A percentile compares a stretch with the other conserved stretches of the same genome.
These are phyloP conservation scores for Sciurus niger DNA, from an alignment of 2,113 vertebrate species.

Conservation along the genomic window DNA sequence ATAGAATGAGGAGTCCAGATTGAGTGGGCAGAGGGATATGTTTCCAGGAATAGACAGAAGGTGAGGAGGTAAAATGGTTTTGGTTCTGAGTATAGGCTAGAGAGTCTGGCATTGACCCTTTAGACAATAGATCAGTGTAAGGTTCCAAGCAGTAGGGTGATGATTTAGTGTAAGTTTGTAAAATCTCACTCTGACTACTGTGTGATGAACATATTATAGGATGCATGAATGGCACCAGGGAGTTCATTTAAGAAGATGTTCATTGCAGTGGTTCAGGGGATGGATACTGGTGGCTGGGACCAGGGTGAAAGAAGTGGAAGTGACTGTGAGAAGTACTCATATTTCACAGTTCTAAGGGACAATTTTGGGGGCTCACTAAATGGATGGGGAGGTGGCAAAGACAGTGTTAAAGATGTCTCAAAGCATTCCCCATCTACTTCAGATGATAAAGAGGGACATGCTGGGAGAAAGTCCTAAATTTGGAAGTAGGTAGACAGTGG, in stretches of 20 bases:
- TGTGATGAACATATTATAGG: constrained; percentile 41
- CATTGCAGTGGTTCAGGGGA: neutral
- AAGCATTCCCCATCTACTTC: neutral
- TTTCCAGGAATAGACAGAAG: constrained; percentile 16
- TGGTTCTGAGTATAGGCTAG: neutral
- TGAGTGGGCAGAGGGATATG: neutral
- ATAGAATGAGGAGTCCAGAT: neutral
- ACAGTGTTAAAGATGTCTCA: constrained; percentile 14
- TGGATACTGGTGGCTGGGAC: neutral
- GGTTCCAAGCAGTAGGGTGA: neutral
- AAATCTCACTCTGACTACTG: neutral
- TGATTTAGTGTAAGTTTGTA: constrained; percentile 41
- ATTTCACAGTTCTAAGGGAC: constrained; percentile 8
- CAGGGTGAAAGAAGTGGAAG: neutral
- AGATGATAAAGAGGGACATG: neutral
- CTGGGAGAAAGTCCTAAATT: constrained; percentile 7
- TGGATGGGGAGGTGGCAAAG: neutral
- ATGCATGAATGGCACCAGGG: neutral
- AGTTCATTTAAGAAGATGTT: constrained; percentile 25
- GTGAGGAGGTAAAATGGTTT: neutral
- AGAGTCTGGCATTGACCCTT: neutral
- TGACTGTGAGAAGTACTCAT: neutral
- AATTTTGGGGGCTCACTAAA: neutral
- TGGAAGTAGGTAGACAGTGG: neutral
- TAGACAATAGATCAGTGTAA: neutral